Conservation (phyloP, 2,113 vertebrate genomes). For the Myrmecophaga tridactyla region DNA sequence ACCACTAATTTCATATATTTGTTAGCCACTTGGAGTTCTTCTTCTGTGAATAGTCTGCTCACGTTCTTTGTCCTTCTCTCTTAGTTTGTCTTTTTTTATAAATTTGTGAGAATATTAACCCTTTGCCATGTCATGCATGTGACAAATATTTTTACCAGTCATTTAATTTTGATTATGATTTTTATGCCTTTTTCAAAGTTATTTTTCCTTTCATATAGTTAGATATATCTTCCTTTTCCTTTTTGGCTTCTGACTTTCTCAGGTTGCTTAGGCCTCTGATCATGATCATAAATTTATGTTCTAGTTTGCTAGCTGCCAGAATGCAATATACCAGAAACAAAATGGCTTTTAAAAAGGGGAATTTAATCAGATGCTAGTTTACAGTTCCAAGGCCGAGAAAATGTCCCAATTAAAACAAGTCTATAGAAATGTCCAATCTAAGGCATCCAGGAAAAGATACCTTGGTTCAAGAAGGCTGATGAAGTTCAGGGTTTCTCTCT, state of each 20-base stretch:
- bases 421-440: too few species aligned
- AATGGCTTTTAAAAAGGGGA: too few species aligned
- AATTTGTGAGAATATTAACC: background rate
- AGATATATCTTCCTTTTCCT: background rate
- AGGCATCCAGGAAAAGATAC: too few species aligned
- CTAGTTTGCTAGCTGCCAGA: too few species aligned
- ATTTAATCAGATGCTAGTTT: too few species aligned
- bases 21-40: background rate
- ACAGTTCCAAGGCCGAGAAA: too few species aligned
- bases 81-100: background rate
- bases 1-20: background rate
- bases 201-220: background rate
- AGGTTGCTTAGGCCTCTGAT: background rate
- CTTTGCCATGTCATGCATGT: background rate
- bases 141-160: background rate
- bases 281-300: too few species aligned
- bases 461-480: too few species aligned
- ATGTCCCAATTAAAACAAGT: too few species aligned
- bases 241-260: background rate
- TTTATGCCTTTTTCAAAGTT: background rate
- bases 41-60: background rate
- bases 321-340: too few species aligned
- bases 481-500: too few species aligned
- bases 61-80: background rate
- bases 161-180: background rate